Evolutionary conservation across 2,888 invertebrate species (phyloP), one percentile per base, ranked within the genome.

Genomic region (Ennomos erosarius): DNA sequence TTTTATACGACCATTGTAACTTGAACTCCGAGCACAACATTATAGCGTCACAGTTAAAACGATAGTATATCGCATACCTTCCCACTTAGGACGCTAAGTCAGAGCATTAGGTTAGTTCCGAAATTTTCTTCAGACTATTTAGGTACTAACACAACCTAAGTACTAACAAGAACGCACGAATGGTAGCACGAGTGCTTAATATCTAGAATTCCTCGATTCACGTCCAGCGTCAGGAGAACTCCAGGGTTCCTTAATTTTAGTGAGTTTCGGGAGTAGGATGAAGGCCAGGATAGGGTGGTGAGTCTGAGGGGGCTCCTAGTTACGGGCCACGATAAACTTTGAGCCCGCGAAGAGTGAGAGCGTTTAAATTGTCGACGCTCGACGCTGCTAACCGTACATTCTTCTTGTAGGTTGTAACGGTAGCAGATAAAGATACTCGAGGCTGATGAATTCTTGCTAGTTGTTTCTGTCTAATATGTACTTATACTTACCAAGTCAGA

Each of bases 351-450:
- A 89, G 90, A 89, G 88, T 84, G 84, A 87, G 82, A 87, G 82
- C 86, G 85, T 85, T 90, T 89, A 90, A 89, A 90, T 88, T 87
- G 88, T 88, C 88, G 86, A 82, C 87, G 84, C 78, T 84, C 71
- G 69, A 70, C 78, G 82, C 77, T 87, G 86, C 83, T 85, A 85
- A 85, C 87, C 82, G 85, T 88, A 87, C 88, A 87, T 90, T 85
- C 87, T 84, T 85, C 78, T 59, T 46, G 38, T 26, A 49, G 79
- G 75, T 75, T 68, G 84, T 82, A 86, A 70, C 62, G 82, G 68
- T 63, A 72, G 84, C 78, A 85, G 33, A 33, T 10, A 40, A 56
- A 45, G 55, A 43, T 33, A 46, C 38, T 53, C 16, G 36, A 26
- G 34, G 26, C 26, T 26, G 26, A 26, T 26, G 6, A 26, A 26